Evolutionary conservation across 1,140 invertebrate genomes (phyloP), one percentile per base, ranked within the genome.

Genomic region (Macrosteles quadrilineatus): DNA sequence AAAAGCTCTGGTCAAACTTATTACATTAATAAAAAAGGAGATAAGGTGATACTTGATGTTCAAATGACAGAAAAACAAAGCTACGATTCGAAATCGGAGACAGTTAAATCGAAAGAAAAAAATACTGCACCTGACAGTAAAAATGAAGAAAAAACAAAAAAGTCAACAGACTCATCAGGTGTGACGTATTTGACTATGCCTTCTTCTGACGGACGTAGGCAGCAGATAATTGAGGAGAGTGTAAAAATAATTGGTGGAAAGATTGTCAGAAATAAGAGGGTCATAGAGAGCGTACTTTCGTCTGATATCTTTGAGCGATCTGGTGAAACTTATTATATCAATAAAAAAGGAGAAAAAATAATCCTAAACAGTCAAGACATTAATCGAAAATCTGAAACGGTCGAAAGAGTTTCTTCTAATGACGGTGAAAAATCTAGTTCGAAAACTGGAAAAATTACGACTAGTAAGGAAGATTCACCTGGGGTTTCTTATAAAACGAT

Each of bases 221-320:
- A 50, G n/a, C 55, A 59, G 25, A 29, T 59, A 19, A 25, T 66
- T 19, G 40, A 66, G 21, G 69, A 70, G 29, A 47, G 17, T 45
- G 62, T 70, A 27, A 63, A 45, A 14, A 70, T 66, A 55, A 31
- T 70, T 31, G 69, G 69, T 2, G 69, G 69, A 3, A 70, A 70
- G 47, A 63, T 70, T 70, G 69, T 70, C 21, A 62, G 47, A 65
- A 63, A 23, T 31, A 40, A 23, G 36, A 43, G 31, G 25, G 17
- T 65, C 2, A 27, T 30, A 2, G 32, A 45, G 31, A 32, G 40
- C 14, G 21, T 30, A 31, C 14, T 12, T 43, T 25, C 45, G 21
- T 31, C 45, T 55, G 25, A 23, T 27, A 23, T n/a, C 19, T 19
- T 32, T 19, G 11, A 67, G 53, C 14, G 9, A 19, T 36, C 25